These are phyloP conservation scores for Carlito syrichta DNA, from an alignment of 2,113 vertebrate species.

Conservation along the genomic window DNA sequence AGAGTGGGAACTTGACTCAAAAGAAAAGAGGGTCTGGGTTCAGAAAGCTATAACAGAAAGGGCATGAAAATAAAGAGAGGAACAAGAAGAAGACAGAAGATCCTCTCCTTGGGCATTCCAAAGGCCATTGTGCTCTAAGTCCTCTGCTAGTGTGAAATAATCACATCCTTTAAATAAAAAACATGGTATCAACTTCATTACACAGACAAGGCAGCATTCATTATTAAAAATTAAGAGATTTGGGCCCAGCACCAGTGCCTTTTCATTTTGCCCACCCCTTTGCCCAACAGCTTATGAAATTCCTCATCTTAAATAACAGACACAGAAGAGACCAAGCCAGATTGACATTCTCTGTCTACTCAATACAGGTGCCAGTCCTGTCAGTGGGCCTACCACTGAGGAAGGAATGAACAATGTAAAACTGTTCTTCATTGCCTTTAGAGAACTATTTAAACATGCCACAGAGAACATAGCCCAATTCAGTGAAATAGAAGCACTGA, in stretches of 20 bases:
- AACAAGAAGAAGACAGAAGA: not conserved
- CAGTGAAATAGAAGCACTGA: not conserved
- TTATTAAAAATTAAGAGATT: not conserved
- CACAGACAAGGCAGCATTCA: not conserved
- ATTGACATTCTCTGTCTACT: not conserved
- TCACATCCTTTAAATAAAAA: not conserved
- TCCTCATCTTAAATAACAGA: not conserved
- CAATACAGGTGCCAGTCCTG: not conserved
- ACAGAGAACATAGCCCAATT: not conserved
- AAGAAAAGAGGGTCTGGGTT: not conserved
- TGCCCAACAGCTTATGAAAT: not conserved
- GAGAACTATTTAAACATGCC: not conserved
- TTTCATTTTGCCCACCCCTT: not conserved
- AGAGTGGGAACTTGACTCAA: no score
- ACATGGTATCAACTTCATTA: not conserved
- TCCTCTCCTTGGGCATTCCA: not conserved
- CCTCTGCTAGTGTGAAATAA: not conserved
- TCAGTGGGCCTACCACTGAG: not conserved
- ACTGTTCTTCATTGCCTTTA: not conserved
- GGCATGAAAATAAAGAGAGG: not conserved
- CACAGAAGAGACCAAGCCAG: not conserved
- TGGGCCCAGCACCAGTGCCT: not conserved
- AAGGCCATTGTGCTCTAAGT: not conserved
- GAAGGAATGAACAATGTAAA: not conserved
- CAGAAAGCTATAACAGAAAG: not conserved